Percentiles rank a stretch among this genome's conserved stretches.
These are phyloP conservation scores for Toxotes lorentzi DNA, from an alignment of 2,797 vertebrate species.

Conservation along the genomic window DNA sequence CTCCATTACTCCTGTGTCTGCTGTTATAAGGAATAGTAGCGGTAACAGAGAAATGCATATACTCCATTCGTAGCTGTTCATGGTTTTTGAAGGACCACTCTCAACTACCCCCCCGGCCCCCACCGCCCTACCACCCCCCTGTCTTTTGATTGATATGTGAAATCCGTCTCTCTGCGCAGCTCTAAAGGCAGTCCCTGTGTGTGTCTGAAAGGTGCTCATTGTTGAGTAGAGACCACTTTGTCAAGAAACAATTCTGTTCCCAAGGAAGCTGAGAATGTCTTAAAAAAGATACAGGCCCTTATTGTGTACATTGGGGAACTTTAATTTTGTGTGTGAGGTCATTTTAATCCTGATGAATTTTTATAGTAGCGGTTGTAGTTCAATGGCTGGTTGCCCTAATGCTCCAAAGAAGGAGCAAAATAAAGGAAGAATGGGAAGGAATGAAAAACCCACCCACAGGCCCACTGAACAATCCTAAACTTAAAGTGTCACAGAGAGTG, in stretches of 20 bases:
- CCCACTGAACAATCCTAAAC: conserved; percentile 80
- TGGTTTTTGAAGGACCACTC: conserved; percentile 83
- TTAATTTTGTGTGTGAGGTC: conserved; percentile 91
- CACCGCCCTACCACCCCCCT: conserved; percentile 31
- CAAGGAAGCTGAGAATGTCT: conserved; percentile 86
- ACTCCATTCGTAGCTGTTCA: conserved; percentile 80
- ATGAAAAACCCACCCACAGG: conserved; percentile 84
- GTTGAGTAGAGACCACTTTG: conserved; percentile 87
- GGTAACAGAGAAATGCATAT: conserved; percentile 81
- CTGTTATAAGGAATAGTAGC: conserved; percentile 75
- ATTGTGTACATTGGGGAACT: conserved; percentile 87
- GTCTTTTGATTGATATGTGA: conserved; percentile 91
- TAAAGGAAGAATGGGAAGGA: conserved; percentile 76
- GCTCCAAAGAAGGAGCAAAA: conserved; percentile 80
- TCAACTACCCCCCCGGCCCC: conserved; percentile 40
- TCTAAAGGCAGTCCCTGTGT: conserved; percentile 87
- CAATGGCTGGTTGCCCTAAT: conserved; percentile 86
- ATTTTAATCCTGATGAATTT: conserved; percentile 92
- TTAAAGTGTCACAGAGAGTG: conserved; percentile 80
- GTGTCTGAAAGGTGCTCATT: conserved; percentile 90
- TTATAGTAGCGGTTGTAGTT: conserved; percentile 87
- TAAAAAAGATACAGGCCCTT: conserved; percentile 88
- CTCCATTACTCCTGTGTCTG: conserved; percentile 52
- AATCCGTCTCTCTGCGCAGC: conserved; percentile 86
- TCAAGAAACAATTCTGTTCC: conserved; percentile 90